These are phyloP conservation scores for Hyperopisus bebe DNA, from an alignment of 2,113 vertebrate species.

Conservation along the genomic window DNA sequence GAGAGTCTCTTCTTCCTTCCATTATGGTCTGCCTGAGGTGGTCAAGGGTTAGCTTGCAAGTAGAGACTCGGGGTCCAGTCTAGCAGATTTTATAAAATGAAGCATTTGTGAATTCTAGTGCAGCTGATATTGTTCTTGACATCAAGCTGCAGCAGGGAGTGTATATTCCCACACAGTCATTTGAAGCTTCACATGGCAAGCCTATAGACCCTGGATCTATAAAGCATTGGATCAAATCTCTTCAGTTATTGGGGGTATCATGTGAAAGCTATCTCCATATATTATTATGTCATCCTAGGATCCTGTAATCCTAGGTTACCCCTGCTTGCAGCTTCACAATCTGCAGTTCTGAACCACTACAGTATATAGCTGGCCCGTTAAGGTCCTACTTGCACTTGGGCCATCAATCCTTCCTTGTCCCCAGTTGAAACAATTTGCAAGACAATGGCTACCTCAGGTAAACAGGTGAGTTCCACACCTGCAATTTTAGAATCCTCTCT, in stretches of 20 bases:
- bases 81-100: too few relatives aligned
- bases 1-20: too few relatives aligned
- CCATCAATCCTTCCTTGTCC: not conserved
- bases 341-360: not conserved
- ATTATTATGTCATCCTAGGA: not conserved
- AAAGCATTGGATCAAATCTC: not conserved
- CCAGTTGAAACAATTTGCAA: not conserved
- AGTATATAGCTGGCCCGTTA: not conserved
- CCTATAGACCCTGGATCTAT: not conserved
- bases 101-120: too few relatives aligned
- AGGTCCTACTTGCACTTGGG: not conserved
- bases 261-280: not conserved
- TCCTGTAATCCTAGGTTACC: not conserved
- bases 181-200: not conserved
- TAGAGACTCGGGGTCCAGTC: too few relatives aligned
- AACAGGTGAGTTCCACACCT: not conserved
- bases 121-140: too few relatives aligned
- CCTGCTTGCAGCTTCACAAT: not conserved
- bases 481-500: not conserved
- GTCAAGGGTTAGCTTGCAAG: too few relatives aligned
- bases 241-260: not conserved
- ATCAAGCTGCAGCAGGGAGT: not conserved
- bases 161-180: not conserved
- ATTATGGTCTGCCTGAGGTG: too few relatives aligned
- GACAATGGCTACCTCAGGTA: not conserved